Evolutionary conservation across 2,797 vertebrate species (phyloP).

Genomic region (Typhlichthys eigenmanni): DNA sequence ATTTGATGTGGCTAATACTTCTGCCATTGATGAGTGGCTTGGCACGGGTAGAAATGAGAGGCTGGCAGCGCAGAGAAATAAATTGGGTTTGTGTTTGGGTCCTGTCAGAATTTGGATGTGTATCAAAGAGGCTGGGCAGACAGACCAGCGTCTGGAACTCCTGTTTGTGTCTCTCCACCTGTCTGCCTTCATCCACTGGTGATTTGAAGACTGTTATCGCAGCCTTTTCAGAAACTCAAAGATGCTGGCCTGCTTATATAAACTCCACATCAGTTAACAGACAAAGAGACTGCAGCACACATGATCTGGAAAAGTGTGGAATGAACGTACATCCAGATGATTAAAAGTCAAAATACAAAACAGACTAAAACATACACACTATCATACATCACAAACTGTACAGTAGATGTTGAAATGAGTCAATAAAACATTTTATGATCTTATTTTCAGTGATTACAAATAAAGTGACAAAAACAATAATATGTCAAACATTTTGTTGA

Average conservation of each 20-base stretch:
- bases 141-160: constrained; percentile 47
- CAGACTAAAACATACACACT: too few species aligned
- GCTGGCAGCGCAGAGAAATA: constrained; percentile 57
- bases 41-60: constrained; percentile 69
- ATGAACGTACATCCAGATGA: not conserved
- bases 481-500: too few species aligned
- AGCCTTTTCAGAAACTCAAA: constrained; percentile 33
- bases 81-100: constrained; percentile 60
- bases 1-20: constrained; percentile 76
- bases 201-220: constrained; percentile 50
- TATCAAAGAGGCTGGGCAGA: constrained; percentile 58
- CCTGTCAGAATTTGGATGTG: constrained; percentile 55
- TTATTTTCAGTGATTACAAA: too few species aligned
- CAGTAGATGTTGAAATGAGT: too few species aligned
- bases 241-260: constrained; percentile 40
- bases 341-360: too few species aligned
- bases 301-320: not conserved
- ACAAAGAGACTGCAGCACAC: constrained; percentile 17
- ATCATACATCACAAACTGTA: too few species aligned
- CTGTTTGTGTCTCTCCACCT: constrained; percentile 66
- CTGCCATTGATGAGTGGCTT: constrained; percentile 69
- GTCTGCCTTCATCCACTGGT: constrained; percentile 58
- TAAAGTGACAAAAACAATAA: too few species aligned
- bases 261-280: constrained; percentile 20
- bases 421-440: too few species aligned